Percentiles rank a stretch among this genome's conserved stretches.
These are phyloP conservation scores for Phrynocephalus versicolor DNA, from an alignment of 2,113 vertebrate genomes.

Conservation along the genomic window DNA sequence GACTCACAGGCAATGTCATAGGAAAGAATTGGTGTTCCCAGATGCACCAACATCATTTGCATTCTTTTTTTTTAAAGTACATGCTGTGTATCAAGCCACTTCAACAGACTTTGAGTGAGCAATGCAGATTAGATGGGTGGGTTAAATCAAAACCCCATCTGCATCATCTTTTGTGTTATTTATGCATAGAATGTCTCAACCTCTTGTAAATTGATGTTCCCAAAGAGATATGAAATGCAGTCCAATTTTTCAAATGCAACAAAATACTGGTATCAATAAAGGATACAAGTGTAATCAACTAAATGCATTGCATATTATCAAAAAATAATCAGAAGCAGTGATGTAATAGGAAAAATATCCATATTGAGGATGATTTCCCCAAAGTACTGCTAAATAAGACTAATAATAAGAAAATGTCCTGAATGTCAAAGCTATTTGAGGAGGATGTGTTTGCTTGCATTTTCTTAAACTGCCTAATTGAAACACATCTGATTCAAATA, in stretches of 20 bases:
- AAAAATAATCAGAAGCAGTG: background rate
- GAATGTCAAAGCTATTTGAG: background rate
- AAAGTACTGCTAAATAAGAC: background rate
- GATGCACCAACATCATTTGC: background rate
- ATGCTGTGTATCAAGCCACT: background rate
- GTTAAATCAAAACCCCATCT: background rate
- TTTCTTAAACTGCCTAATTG: background rate
- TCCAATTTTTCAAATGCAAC: background rate
- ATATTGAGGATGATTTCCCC: background rate
- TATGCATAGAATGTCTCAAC: background rate
- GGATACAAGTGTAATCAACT: no score
- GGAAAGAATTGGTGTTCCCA: background rate
- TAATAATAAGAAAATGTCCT: background rate
- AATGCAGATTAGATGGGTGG: background rate
- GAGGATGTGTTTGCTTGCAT: background rate
- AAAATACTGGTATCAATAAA: no score
- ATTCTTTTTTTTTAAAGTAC: background rate
- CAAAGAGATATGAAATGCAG: background rate
- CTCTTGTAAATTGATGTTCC: background rate
- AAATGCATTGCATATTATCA: background rate
- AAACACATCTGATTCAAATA: background rate
- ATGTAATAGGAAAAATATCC: background rate
- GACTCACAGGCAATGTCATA: background rate
- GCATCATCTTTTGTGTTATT: background rate
- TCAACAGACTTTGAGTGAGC: background rate